Evolutionary conservation across 1,140 invertebrate species (phyloP).

Genomic region (Pteromalus puparum): DNA sequence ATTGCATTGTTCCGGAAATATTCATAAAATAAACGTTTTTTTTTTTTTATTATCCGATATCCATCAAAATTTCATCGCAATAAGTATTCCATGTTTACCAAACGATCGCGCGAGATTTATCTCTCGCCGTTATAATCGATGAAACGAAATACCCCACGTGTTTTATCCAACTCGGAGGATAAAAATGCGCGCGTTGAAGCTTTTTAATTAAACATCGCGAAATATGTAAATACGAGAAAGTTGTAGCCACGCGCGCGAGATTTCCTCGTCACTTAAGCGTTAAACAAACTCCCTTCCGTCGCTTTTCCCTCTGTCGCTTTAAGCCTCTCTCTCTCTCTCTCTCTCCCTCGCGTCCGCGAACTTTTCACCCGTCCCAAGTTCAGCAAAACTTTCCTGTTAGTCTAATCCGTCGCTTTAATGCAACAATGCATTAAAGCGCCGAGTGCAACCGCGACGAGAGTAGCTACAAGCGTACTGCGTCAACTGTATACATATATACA

Average conservation of each 20-base stretch:
- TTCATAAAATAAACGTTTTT: no score
- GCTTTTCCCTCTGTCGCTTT: slow-evolving; percentile 1
- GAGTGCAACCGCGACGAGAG: neutral
- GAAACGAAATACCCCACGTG: neutral
- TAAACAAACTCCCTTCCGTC: slow-evolving; percentile 40
- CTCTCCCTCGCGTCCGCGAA: neutral
- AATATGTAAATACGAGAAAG: slow-evolving; percentile 29
- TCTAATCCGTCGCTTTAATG: slow-evolving; percentile 44
- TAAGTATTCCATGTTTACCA: neutral
- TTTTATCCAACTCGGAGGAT: neutral
- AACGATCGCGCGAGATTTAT: no score
- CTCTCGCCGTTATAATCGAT: no score
- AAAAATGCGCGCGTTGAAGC: neutral
- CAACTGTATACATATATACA: neutral
- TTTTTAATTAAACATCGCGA: slow-evolving; percentile 35
- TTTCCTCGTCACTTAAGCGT: slow-evolving; percentile 36
- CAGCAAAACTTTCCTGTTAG: slow-evolving; percentile 45
- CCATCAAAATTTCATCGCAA: neutral
- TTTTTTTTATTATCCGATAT: neutral
- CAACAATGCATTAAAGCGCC: slow-evolving; percentile 42
- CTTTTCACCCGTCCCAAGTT: slow-evolving; percentile 17
- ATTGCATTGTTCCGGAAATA: neutral
- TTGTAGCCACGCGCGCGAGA: no score
- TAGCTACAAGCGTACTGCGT: neutral
- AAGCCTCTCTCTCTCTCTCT: neutral